A percentile compares a stretch with the other conserved stretches of the same genome.
phyloP scores from a whole-genome alignment of 2,888 invertebrate species.

The Noctua fimbriata region DNA sequence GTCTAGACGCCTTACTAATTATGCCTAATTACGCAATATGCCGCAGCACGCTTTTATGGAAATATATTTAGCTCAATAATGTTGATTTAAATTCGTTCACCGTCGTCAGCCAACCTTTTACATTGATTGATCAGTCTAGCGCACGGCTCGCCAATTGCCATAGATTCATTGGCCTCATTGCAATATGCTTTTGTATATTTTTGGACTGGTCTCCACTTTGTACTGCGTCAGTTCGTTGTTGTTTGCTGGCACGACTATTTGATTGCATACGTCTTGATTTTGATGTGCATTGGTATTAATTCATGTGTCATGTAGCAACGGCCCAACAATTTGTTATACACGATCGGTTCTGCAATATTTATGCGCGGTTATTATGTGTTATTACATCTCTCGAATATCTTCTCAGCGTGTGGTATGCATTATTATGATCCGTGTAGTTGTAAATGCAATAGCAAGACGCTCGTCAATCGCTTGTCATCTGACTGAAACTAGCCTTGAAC shows the following conservation, averaged over 20 bases:
- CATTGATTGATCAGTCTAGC: conserved; percentile 58
- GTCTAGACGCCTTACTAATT: conserved; percentile 45
- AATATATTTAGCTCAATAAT: conserved; percentile 43
- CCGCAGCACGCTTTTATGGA: conserved; percentile 35
- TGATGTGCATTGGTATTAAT: conserved; percentile 54
- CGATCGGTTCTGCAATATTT: conserved; percentile 45
- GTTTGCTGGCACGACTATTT: conserved; percentile 66
- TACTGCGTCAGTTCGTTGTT: conserved; percentile 71
- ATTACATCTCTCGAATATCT: conserved; percentile 42
- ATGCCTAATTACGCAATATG: conserved; percentile 39
- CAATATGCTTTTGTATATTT: conserved; percentile 77
- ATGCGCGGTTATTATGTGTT: conserved; percentile 48
- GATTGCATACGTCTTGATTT: conserved; percentile 58
- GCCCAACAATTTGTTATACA: conserved; percentile 48
- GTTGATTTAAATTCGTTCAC: conserved; percentile 49
- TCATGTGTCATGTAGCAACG: conserved; percentile 51
- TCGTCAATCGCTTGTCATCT: conserved; percentile 31
- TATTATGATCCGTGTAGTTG: conserved; percentile 25
- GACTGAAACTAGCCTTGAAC: conserved; percentile 49
- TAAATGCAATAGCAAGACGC: conserved; percentile 27
- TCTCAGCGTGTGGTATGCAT: conserved; percentile 39
- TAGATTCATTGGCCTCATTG: conserved; percentile 68
- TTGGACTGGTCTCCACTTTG: conserved; percentile 76
- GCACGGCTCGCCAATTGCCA: conserved; percentile 54
- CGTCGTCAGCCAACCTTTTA: conserved; percentile 45